Evolutionary conservation across 2,888 invertebrate species (phyloP).

Genomic region (Acanthosepion esculentum): DNA sequence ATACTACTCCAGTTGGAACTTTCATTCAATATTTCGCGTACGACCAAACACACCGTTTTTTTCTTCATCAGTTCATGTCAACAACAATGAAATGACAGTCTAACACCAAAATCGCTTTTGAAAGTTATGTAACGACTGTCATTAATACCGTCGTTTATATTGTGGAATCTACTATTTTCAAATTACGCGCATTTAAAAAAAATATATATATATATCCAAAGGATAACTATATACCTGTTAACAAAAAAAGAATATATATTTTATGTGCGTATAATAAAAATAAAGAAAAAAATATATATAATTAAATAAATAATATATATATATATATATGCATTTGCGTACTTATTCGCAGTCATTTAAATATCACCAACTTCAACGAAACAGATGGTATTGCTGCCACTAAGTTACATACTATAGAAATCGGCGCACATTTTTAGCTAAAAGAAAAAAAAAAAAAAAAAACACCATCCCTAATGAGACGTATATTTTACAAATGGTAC

Average conservation of each 20-base stretch:
- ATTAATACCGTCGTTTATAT: neutral
- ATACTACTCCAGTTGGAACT: neutral
- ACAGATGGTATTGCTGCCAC: neutral
- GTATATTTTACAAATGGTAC: neutral
- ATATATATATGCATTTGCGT: neutral
- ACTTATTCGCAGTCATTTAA: neutral
- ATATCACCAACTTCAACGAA: neutral
- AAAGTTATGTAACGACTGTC: neutral
- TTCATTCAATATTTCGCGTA: slow-evolving; percentile 8
- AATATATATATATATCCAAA: neutral
- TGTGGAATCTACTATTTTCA: neutral
- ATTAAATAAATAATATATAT: too few relatives aligned
- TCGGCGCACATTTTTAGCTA: neutral
- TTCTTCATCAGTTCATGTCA: neutral
- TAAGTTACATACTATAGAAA: neutral
- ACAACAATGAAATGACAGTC: neutral
- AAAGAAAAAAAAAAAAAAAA: neutral
- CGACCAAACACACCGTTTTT: neutral
- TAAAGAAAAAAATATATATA: too few relatives aligned
- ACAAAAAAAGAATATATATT: neutral
- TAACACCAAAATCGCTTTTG: neutral
- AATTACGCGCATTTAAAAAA: too few relatives aligned
- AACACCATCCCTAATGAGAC: neutral
- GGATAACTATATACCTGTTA: neutral
- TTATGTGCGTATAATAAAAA: neutral